Base-by-base conservation (phyloP, 2,888 invertebrate genomes). In the Prenolepis imparis region DNA sequence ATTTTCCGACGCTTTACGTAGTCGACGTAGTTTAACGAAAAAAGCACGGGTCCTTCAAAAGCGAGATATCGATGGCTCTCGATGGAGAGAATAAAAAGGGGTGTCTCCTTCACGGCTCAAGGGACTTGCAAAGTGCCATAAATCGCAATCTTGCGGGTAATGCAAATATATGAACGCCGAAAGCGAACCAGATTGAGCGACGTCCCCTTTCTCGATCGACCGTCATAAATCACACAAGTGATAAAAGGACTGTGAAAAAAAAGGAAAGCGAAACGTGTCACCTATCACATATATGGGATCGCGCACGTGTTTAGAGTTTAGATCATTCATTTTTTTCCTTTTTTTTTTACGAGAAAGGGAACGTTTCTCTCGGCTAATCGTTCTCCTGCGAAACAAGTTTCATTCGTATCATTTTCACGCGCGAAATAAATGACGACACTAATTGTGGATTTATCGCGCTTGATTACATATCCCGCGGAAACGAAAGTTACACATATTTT, bases 171-270 rank as follows among this genome's bases (percentile, higher is more conserved):
- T 72, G 78, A 59, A 24, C 32, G 44, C 44, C 36, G 21, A 36
- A 4, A 52, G n/a, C n/a, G 59, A 59, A 24, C 68, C 72, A 32
- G 78, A 80, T 80, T 72, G 78, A 80, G 78, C 78, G 78, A 28
- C 57, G 41, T 66, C 55, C 44, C 48, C n/a, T 80, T 73, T 52
- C 52, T 59, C 21, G n/a, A 66, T 80, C 48, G 77, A 12, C 18
- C 36, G 59, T 52, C 63, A 41, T 83, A 83, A 68, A 81, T 86
- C 84, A 73, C 84, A 73, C 21, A 11, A 32, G 41, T 39, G 75
- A 57, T 61, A 70, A 68, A 87, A 82, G 73, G 48, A 66, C 59
- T 70, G 48, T 18, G 36, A 11, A 61, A 36, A 6, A 36, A 36
- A 36, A 36, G 28, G 28, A 6, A 36, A 36, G 5, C 2, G 5